phyloP scores from a whole-genome alignment of 1,140 invertebrate species.

The Formica selysi region DNA sequence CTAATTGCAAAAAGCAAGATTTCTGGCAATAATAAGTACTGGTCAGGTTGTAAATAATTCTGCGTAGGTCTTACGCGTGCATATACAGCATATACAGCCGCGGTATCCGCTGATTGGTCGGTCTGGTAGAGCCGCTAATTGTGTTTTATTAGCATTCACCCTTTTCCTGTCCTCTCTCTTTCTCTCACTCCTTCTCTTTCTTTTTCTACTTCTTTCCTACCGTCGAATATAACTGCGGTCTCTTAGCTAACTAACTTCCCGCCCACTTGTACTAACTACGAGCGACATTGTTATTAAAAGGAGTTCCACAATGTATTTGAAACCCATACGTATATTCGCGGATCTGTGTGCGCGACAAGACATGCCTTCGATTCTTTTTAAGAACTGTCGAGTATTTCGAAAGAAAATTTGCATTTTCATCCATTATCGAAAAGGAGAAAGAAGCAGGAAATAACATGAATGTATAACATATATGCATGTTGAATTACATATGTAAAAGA shows the following conservation, averaged over 20 bases:
- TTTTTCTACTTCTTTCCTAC: constrained; percentile 1
- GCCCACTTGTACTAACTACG: constrained; percentile 78
- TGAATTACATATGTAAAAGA: background rate
- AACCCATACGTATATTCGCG: constrained; percentile 35
- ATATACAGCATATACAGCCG: constrained; percentile 59
- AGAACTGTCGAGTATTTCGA: constrained; percentile 69
- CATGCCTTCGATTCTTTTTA: constrained; percentile 75
- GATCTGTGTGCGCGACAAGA: background rate
- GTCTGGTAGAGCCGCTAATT: constrained; percentile 81
- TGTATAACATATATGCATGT: too few species aligned
- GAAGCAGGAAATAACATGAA: background rate
- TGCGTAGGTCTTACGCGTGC: constrained; percentile 79
- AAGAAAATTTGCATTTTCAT: constrained; percentile 25
- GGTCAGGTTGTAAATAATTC: constrained; percentile 83
- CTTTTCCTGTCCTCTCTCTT: constrained; percentile 21
- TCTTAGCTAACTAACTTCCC: constrained; percentile 81
- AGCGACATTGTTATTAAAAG: constrained; percentile 83
- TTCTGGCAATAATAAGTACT: constrained; percentile 78
- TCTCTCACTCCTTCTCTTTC: constrained; percentile 16
- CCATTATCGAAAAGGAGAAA: background rate
- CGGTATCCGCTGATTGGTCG: constrained; percentile 82
- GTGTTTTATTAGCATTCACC: constrained; percentile 85
- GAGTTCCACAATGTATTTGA: constrained; percentile 60
- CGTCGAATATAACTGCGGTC: constrained; percentile 63
- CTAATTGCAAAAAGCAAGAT: constrained; percentile 75